Percentiles rank a stretch among this genome's conserved stretches.
Conservation (phyloP, 2,113 vertebrate species). For the Anolis carolinensis region DNA sequence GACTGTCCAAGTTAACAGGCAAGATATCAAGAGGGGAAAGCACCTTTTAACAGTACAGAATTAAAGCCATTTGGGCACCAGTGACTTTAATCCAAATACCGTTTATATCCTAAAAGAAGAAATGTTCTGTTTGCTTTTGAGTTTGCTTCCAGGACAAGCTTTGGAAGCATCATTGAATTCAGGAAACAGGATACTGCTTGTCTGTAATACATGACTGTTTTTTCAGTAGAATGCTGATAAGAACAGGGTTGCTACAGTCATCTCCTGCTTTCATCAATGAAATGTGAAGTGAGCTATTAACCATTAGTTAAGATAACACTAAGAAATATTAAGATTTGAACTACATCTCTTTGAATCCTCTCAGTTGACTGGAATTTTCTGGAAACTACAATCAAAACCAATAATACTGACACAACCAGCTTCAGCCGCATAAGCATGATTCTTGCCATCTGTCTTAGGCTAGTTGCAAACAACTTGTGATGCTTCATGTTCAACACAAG, state of each 20-base stretch:
- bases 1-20: conserved; percentile 41
- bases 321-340: too few species aligned
- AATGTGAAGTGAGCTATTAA: not conserved
- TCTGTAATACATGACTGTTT: not conserved
- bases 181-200: not conserved
- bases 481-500: not conserved
- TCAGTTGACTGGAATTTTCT: too few species aligned
- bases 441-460: not conserved
- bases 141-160: not conserved
- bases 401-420: not conserved
- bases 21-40: conserved; percentile 45
- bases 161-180: not conserved
- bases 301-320: too few species aligned
- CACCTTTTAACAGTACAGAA: conserved; percentile 2
- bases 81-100: not conserved
- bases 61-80: not conserved
- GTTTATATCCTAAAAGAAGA: not conserved
- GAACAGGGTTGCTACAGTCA: not conserved
- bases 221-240: not conserved
- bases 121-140: not conserved
- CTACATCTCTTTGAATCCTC: too few species aligned
- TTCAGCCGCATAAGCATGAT: not conserved
- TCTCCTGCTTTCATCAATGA: not conserved
- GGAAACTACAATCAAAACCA: too few species aligned
- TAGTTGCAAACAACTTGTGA: not conserved